Evolutionary conservation across 2,797 vertebrate genomes (phyloP).

Genomic region (Molossus molossus): DNA sequence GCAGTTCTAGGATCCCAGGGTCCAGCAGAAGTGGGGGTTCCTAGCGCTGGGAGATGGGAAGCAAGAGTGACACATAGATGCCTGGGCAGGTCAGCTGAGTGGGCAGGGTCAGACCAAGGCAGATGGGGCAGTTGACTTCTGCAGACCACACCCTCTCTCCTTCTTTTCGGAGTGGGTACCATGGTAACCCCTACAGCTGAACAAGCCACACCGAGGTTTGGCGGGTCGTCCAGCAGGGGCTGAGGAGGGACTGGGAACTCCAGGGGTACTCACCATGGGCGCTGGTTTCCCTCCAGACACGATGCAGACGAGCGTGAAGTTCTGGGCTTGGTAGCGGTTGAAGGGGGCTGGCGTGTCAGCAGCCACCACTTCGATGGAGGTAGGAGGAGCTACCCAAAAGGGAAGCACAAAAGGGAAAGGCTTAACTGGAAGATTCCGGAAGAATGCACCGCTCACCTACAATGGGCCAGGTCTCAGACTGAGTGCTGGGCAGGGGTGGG

Average conservation of each 20-base stretch:
- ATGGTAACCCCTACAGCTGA: background rate
- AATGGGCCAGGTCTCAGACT: background rate
- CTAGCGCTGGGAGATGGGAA: background rate
- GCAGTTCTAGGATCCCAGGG: background rate
- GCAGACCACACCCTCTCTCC: background rate
- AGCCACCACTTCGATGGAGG: slow-evolving; percentile 95
- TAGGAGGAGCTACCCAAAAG: slow-evolving; percentile 93
- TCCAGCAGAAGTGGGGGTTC: background rate
- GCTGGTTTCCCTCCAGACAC: slow-evolving; percentile 96
- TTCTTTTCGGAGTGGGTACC: background rate
- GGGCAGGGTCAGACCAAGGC: background rate
- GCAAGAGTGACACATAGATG: fast-evolving
- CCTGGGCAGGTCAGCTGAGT: background rate
- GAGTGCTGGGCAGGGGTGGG: background rate
- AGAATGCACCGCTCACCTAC: fast-evolving
- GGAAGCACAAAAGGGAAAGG: background rate
- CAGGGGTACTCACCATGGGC: slow-evolving; percentile 92
- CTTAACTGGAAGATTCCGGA: background rate
- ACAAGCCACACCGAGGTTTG: background rate
- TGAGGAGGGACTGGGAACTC: fast-evolving
- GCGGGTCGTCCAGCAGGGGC: fast-evolving
- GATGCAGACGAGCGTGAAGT: slow-evolving; percentile 97
- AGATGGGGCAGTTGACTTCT: fast-evolving
- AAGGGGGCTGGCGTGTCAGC: slow-evolving; percentile 94
- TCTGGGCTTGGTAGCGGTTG: slow-evolving; percentile 96